Evolutionary conservation across 2,113 vertebrate species (phyloP), one percentile per base, ranked within the genome.

Genomic region (Polypterus senegalus): DNA sequence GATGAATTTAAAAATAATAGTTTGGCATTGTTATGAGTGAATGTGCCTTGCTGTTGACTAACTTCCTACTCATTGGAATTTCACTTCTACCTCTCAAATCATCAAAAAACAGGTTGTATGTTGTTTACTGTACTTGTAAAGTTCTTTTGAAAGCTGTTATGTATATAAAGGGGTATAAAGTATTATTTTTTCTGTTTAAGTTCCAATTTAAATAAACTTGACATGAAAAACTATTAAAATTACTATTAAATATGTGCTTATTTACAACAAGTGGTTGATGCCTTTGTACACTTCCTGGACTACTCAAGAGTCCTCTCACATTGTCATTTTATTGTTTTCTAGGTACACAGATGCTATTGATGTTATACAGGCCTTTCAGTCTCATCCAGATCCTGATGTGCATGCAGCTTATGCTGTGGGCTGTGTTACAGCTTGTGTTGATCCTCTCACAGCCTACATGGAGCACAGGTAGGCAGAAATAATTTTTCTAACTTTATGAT

Each of bases 321-420:
- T 58, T 58, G n/a, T 45, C 56, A 58, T 45, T 52, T 48, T 7
- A 47, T 11, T 27, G 9, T 62, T 7, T 67, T 59, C 1, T 76
- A 98, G 94, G 54, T 96, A 93, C 58, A 92, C 84, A 0, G 95
- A 97, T 59, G 81, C 91, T n/a, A 77, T 95, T 63, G 93, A 97
- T 65, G 84, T 96, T 4, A 84, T 97, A 45, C 92, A 95, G 74
- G 90, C 93, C 46, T 74, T 97, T 63, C 87, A 93, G 7, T 86
- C 87, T 73, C 94, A 97, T 69, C 88, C 93, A 44, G 92, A 97
- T 61, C 80, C 87, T 4, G 74, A 76, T 1, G 84, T 94, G 68
- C 92, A 81, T 58, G 83, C 85, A 0, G 72, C 77, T 57, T 91
- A 95, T 62, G 56, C 73, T 68, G 82, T 95, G 7, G 96, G 93